phyloP scores from a whole-genome alignment of 1,140 invertebrate genomes.

The Thaumatotibia leucotreta region DNA sequence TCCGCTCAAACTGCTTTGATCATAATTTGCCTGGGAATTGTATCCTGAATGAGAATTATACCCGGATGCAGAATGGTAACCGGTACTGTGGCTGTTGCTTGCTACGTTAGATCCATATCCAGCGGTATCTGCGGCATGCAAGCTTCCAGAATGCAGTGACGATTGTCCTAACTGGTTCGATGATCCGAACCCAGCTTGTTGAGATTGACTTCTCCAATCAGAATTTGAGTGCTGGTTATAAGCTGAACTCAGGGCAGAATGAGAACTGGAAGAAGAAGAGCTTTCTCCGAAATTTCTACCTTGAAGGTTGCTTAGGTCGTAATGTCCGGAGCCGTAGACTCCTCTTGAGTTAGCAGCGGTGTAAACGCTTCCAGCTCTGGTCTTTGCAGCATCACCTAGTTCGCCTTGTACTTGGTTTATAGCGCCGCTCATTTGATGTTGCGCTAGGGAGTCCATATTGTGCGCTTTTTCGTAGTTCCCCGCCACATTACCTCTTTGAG shows the following conservation, averaged over 20 bases:
- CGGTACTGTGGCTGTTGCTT: not conserved
- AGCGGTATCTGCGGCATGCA: slow-evolving; percentile 28
- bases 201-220: slow-evolving; percentile 29
- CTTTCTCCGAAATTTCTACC: slow-evolving; percentile 61
- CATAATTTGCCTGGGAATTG: slow-evolving; percentile 26
- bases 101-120: not conserved
- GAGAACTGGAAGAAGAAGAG: slow-evolving; percentile 24
- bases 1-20: slow-evolving; percentile 14
- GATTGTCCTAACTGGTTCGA: slow-evolving; percentile 27
- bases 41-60: slow-evolving; percentile 38
- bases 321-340: slow-evolving; percentile 52
- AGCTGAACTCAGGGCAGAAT: slow-evolving; percentile 28
- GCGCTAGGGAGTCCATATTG: slow-evolving; percentile 69
- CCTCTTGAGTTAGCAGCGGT: slow-evolving; percentile 64
- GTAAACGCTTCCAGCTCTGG: slow-evolving; percentile 57
- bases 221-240: not conserved
- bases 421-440: slow-evolving; percentile 66
- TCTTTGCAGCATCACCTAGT: slow-evolving; percentile 56
- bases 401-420: slow-evolving; percentile 60
- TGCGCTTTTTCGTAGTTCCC: slow-evolving; percentile 71
- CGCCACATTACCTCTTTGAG: slow-evolving; percentile 72
- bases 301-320: slow-evolving; percentile 51
- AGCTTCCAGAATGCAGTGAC: slow-evolving; percentile 28
- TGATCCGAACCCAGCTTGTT: slow-evolving; percentile 25
- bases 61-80: slow-evolving; percentile 25